phyloP scores from a whole-genome alignment of 2,888 invertebrate genomes.

The Mimachlamys varia region DNA sequence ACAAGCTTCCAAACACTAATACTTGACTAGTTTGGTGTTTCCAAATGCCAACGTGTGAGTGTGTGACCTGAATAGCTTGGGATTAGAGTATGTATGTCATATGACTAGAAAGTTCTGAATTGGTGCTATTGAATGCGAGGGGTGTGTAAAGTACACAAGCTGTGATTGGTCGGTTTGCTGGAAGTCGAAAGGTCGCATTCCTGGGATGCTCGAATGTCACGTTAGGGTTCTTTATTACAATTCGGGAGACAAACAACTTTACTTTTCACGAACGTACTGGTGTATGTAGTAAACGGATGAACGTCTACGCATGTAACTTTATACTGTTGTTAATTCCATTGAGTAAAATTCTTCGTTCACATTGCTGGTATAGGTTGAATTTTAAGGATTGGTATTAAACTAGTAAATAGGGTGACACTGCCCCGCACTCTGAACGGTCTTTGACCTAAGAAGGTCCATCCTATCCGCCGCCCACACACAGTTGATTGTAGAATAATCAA shows the following conservation, averaged over 20 bases:
- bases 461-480: not conserved
- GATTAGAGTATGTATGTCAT: not conserved
- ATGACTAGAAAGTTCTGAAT: not conserved
- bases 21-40: not conserved
- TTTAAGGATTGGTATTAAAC: not conserved
- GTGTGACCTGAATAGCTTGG: not conserved
- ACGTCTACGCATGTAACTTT: not conserved
- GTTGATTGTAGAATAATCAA: not conserved
- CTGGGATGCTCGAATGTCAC: not conserved
- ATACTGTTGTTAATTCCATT: not conserved
- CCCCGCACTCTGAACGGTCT: not conserved
- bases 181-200: slow-evolving; percentile 21
- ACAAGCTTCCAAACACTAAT: not conserved
- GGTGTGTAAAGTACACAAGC: slow-evolving; percentile 5
- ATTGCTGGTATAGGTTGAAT: not conserved
- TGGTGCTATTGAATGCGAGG: not conserved
- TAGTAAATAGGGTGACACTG: not conserved
- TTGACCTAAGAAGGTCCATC: not conserved
- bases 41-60: not conserved
- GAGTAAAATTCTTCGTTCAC: not conserved
- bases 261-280: not conserved
- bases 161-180: not conserved
- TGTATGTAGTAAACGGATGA: not conserved
- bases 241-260: not conserved
- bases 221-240: not conserved